Conservation (phyloP, 2,797 vertebrate species). For the Pygocentrus nattereri region DNA sequence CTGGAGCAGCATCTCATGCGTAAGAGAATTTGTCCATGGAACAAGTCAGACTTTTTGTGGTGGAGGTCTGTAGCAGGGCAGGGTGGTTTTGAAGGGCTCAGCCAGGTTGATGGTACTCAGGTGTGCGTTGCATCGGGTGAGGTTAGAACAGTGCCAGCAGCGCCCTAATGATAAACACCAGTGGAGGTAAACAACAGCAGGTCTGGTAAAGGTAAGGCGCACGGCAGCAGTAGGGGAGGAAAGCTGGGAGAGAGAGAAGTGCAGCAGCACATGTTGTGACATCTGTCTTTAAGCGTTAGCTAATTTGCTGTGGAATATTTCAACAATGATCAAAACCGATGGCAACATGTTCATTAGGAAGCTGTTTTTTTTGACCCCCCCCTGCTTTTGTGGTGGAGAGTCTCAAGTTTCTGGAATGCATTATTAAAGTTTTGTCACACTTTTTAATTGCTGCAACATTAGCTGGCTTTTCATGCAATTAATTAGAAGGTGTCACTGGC, state of each 20-base stretch:
- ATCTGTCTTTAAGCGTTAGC: conserved; percentile 86
- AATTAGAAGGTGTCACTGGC: conserved; percentile 35
- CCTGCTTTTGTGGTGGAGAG: conserved; percentile 55
- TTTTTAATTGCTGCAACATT: conserved; percentile 49
- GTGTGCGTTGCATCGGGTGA: conserved; percentile 30
- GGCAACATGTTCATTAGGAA: conserved; percentile 66
- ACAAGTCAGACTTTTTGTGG: background rate
- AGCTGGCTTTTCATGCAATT: conserved; percentile 33
- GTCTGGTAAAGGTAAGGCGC: conserved; percentile 79
- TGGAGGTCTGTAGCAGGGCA: background rate
- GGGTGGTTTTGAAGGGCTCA: background rate
- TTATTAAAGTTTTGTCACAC: conserved; percentile 58
- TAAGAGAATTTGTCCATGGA: background rate
- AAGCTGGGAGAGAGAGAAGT: conserved; percentile 73
- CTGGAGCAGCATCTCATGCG: conserved; percentile 12
- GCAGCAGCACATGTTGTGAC: conserved; percentile 84
- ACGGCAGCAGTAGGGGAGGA: conserved; percentile 74
- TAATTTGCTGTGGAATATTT: conserved; percentile 83
- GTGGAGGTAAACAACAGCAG: conserved; percentile 83
- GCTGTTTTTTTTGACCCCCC: conserved; percentile 31
- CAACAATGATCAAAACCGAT: conserved; percentile 82
- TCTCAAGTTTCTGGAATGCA: conserved; percentile 66
- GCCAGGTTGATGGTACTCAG: conserved; percentile 18
- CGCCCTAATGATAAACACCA: conserved; percentile 80
- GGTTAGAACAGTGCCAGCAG: conserved; percentile 57